These are phyloP conservation scores for Ceratina japonica DNA, from an alignment of 1,140 invertebrate genomes.

Conservation along the genomic window DNA sequence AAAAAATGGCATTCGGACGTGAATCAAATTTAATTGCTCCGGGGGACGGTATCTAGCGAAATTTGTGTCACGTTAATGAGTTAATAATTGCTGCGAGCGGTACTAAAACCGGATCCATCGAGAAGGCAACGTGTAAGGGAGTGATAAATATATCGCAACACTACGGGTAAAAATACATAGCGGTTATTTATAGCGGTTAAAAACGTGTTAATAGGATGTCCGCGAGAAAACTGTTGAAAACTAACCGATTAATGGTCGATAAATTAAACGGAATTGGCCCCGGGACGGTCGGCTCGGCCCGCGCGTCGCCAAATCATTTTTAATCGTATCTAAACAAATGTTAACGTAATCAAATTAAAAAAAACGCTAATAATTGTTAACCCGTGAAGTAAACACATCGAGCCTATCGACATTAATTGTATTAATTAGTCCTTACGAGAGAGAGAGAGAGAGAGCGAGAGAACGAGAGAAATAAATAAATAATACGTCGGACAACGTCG, in stretches of 20 bases:
- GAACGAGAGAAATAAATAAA: background rate
- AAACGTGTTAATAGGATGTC: background rate
- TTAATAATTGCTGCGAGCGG: no score
- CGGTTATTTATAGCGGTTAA: background rate
- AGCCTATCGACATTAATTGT: conserved; percentile 41
- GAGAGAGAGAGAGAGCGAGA: background rate
- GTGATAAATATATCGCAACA: no score
- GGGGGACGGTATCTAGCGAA: no score
- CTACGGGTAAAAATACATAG: no score
- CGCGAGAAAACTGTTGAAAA: background rate
- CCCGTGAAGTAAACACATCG: conserved; percentile 24
- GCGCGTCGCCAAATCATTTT: conserved; percentile 23
- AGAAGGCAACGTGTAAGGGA: no score
- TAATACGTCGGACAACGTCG: no score
- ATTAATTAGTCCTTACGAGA: conserved; percentile 22
- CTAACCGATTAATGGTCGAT: background rate
- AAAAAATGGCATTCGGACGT: no score
- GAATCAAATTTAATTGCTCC: no score
- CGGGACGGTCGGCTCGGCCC: conserved; percentile 8
- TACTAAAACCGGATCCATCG: no score
- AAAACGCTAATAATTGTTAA: conserved; percentile 22
- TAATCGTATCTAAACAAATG: conserved; percentile 29
- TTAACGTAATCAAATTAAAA: conserved; percentile 5
- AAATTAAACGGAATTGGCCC: conserved; percentile 17
- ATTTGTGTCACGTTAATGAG: no score